Evolutionary conservation across 2,888 invertebrate species (phyloP).

Genomic region (Temnothorax rugatulus): DNA sequence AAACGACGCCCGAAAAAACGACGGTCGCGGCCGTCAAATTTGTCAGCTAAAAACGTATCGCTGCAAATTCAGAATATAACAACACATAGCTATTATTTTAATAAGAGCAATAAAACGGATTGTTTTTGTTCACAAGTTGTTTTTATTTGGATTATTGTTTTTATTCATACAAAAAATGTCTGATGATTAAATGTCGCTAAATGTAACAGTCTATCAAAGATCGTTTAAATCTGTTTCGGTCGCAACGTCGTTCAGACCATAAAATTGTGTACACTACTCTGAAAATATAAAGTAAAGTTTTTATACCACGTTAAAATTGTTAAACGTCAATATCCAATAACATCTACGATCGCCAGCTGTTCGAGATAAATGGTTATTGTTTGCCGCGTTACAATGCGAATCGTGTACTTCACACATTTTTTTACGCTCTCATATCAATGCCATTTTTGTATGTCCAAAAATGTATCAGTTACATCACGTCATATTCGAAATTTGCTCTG

Average conservation of each 20-base stretch:
- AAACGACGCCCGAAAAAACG: background rate
- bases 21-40: slow-evolving; percentile 1
- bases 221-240: slow-evolving; percentile 13
- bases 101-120: background rate
- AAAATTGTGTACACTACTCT: background rate
- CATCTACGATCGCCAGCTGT: slow-evolving; percentile 19
- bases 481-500: background rate
- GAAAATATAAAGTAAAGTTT: slow-evolving; percentile 13
- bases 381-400: slow-evolving; percentile 14
- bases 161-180: background rate
- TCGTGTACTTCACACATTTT: slow-evolving; percentile 23
- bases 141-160: background rate
- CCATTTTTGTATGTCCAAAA: background rate
- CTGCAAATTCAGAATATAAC: background rate
- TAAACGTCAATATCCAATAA: slow-evolving; percentile 36
- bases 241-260: background rate
- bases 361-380: slow-evolving; percentile 28
- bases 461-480: background rate
- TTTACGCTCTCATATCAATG: slow-evolving; percentile 21
- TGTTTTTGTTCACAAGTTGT: background rate
- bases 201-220: background rate
- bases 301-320: slow-evolving; percentile 29
- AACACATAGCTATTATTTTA: background rate
- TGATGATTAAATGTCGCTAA: background rate
- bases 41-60: background rate